Evolutionary conservation across 30 jellyfish, hydroid and myxozoan species (phyloP), one percentile per base, ranked within the genome.

Genomic region (Nemopilema nomurai): DNA sequence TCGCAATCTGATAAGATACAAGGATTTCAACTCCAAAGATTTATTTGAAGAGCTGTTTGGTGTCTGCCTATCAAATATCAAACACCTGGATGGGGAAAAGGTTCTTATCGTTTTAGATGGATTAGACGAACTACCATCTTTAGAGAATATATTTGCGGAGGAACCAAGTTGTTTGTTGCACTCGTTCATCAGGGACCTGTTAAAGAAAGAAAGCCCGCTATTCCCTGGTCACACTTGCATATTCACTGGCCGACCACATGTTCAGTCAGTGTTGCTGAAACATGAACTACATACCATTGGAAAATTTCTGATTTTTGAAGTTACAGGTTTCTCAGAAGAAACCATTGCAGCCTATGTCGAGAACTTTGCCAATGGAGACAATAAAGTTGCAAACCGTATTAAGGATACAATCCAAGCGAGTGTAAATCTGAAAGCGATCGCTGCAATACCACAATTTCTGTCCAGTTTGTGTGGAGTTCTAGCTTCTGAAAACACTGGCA

Each of bases 211-310:
- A 16, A 50, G 89, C 57, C 29, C 79, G 18, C 7, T 79, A 18
- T 65, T 79, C 16, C 73, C 89, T 18, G 89, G 89, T 16, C 89
- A 79, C 32, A 79, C 50, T 18, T 66, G 75, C 79, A 79, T 79
- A 25, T 23, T 79, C 21, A 79, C 89, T 1, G 89, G 89, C 22
- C 63, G 89, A 8, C 89, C 89, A 18, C 79, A 79, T 24, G 68
- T 79, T 28, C 65, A 79, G 30, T 66, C 89, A n/a, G 18, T 66
- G 28, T 28, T 79, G 62, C 81, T 71, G 0, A 65, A 66, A 66
- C n/a, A 79, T 29, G 89, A 79, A 50, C 28, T 32, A 0, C 23
- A 32, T 13, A 51, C 73, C 22, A 63, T 68, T 1, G 89, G 89
- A 13, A 64, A 49, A 30, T 28, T 79, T 65, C 25, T 26, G 9